Percentiles rank a stretch among this genome's conserved stretches.
Conservation (phyloP, 2,888 invertebrate genomes). For the Enoplolaimus lenunculus region DNA sequence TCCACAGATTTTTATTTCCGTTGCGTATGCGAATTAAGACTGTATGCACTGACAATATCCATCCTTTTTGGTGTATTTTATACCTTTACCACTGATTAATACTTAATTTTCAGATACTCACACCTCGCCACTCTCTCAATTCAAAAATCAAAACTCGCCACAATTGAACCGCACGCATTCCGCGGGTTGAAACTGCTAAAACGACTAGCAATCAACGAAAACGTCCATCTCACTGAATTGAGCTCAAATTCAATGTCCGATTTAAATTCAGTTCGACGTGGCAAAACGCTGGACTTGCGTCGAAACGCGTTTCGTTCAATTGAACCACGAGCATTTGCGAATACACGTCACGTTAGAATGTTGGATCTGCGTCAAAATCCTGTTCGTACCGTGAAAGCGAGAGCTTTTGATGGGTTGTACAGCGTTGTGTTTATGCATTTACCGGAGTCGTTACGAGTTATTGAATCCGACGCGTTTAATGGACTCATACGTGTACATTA, state of each 20-base stretch:
- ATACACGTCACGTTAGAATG: neutral
- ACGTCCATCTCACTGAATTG: neutral
- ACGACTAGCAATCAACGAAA: neutral
- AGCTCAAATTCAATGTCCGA: too few relatives aligned
- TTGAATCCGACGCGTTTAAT: conserved; percentile 9
- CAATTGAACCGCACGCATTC: conserved; percentile 1
- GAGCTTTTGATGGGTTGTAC: conserved; percentile 4
- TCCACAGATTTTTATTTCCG: too few relatives aligned
- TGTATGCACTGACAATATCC: too few relatives aligned
- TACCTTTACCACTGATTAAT: too few relatives aligned
- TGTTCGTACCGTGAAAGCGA: neutral
- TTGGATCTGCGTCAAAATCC: conserved; percentile 4
- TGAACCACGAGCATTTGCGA: conserved; percentile 5
- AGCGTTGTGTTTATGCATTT: conserved; percentile 1
- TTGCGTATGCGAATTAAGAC: too few relatives aligned
- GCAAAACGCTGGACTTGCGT: neutral
- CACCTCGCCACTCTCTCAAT: too few relatives aligned
- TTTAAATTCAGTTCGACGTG: too few relatives aligned
- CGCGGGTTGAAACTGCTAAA: neutral
- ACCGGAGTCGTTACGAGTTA: neutral
- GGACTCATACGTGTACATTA: conserved; percentile 9
- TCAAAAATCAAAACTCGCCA: neutral
- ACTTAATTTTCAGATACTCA: too few relatives aligned
- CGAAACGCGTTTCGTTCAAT: neutral
- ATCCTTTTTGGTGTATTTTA: too few relatives aligned